Conservation (phyloP, 92 coral and sea anemone species). For the Pocillopora grandis region DNA sequence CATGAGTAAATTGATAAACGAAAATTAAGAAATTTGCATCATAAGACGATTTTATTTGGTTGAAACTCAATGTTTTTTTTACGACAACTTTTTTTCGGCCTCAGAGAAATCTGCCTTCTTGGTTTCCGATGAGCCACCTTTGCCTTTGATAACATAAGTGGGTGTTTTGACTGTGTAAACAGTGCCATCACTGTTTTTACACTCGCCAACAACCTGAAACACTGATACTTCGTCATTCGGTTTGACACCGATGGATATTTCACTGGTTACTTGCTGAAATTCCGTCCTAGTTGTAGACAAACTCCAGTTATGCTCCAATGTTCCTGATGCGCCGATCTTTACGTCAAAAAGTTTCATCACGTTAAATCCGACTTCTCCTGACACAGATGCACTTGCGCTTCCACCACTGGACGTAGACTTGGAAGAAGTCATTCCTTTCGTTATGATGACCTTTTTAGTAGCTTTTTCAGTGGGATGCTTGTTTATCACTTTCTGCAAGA, state of each 20-base stretch:
- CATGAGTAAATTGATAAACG: no score
- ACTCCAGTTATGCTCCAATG: conserved; percentile 22
- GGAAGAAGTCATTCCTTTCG: conserved; percentile 15
- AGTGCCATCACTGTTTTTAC: conserved; percentile 15
- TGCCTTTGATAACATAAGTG: not conserved
- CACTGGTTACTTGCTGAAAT: not conserved
- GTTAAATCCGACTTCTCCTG: conserved; percentile 5
- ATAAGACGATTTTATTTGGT: no score
- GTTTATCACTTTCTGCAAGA: not conserved
- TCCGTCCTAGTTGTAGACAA: not conserved
- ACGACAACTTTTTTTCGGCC: not conserved
- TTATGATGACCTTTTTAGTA: conserved; percentile 2
- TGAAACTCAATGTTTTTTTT: no score
- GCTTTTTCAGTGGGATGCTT: not conserved
- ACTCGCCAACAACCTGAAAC: conserved; percentile 21
- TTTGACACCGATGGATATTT: conserved; percentile 2
- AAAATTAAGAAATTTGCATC: no score
- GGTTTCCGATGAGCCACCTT: not conserved
- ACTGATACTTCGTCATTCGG: conserved; percentile 1
- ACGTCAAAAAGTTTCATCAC: conserved; percentile 7
- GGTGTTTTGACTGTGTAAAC: not conserved
- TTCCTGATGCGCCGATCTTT: conserved; percentile 7
- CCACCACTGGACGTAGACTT: conserved; percentile 14
- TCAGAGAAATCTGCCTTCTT: not conserved
- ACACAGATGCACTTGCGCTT: conserved; percentile 1